A percentile compares a stretch with the other conserved stretches of the same genome.
Conservation (phyloP, 2,113 vertebrate species). For the Micromys minutus region DNA sequence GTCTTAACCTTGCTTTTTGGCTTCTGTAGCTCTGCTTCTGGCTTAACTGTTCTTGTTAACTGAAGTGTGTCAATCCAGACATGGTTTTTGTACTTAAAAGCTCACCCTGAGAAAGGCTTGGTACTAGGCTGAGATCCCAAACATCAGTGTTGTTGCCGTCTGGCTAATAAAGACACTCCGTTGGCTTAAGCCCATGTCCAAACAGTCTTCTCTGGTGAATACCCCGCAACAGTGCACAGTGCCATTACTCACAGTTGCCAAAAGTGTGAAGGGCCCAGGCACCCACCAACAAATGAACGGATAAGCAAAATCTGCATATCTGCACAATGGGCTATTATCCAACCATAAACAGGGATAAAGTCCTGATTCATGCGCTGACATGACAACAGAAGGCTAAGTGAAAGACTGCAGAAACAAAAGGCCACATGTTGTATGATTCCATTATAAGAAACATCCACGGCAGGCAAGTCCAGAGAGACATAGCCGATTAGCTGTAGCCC, state of each 20-base stretch:
- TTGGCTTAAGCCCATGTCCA: neutral
- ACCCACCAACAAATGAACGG: neutral
- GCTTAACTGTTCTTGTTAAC: neutral
- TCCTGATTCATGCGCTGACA: neutral
- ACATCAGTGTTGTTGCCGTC: neutral
- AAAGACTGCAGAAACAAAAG: neutral
- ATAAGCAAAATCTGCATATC: neutral
- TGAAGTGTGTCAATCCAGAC: neutral
- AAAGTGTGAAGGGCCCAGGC: neutral
- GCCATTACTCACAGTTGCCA: neutral
- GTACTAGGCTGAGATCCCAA: neutral
- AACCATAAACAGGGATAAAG: neutral
- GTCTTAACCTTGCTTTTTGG: neutral
- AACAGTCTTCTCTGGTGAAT: neutral
- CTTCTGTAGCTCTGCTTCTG: neutral
- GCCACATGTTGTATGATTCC: neutral
- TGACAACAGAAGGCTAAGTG: neutral
- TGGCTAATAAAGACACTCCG: neutral
- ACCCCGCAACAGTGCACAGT: neutral
- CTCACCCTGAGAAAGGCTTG: neutral
- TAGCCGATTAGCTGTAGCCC: neutral
- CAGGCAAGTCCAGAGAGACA: neutral
- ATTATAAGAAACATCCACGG: neutral
- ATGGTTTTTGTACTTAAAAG: neutral
- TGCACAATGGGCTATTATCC: neutral